Evolutionary conservation across 2,113 vertebrate species (phyloP).

Genomic region (Oryzias celebensis): DNA sequence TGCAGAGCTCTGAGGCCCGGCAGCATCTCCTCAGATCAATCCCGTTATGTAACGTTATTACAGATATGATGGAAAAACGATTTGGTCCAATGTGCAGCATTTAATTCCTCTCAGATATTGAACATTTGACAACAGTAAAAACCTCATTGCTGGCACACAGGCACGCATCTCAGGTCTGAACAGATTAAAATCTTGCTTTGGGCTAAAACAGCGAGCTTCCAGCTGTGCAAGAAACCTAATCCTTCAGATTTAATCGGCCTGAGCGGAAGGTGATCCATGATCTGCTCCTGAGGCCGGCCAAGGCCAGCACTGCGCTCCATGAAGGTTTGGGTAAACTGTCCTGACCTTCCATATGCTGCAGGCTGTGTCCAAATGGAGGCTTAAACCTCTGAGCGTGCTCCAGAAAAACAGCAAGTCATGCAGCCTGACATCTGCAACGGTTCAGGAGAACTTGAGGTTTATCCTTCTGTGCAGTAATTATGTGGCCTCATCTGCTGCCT

Average conservation of each 20-base stretch:
- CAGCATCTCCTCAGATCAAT: neutral
- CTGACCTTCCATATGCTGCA: constrained; percentile 2
- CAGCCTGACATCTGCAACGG: constrained; percentile 3
- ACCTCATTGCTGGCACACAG: constrained; percentile 17
- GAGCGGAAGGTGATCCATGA: constrained; percentile 24
- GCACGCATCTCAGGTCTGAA: constrained; percentile 7
- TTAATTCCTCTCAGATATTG: constrained; percentile 44
- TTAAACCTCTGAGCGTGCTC: neutral
- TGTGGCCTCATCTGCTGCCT: constrained; percentile 29
- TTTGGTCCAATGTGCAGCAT: neutral
- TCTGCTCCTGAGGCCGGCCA: constrained; percentile 5
- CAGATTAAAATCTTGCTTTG: constrained; percentile 50
- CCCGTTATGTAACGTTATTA: constrained; percentile 40
- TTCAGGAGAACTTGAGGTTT: constrained; percentile 33
- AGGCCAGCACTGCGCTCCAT: constrained; percentile 7
- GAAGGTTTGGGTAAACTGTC: neutral
- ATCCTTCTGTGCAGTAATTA: constrained; percentile 44
- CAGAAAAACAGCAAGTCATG: constrained; percentile 33
- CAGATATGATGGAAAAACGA: neutral
- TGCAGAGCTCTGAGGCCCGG: too few relatives aligned
- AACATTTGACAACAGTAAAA: constrained; percentile 32
- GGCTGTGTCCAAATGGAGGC: neutral
- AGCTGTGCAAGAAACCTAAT: constrained; percentile 63
- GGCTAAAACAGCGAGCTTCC: constrained; percentile 36
- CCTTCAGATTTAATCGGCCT: constrained; percentile 56